phyloP scores from a whole-genome alignment of 2,797 vertebrate species.

The Danio tinwini region DNA sequence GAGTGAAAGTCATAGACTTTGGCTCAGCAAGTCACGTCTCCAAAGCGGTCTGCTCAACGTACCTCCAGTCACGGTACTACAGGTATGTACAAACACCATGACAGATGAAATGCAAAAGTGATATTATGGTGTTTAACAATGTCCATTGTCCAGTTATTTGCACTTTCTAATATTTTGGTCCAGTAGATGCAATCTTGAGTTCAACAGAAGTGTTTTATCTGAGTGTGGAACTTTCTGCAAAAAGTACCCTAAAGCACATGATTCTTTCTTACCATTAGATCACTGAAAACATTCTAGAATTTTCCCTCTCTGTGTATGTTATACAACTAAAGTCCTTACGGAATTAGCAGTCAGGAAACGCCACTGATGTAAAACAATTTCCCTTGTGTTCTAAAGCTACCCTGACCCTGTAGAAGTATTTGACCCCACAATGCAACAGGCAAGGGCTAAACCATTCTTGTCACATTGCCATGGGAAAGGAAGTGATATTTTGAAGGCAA shows the following conservation, averaged over 20 bases:
- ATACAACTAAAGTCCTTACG: slow-evolving; percentile 39
- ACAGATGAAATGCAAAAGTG: too few species aligned
- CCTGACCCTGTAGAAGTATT: slow-evolving; percentile 61
- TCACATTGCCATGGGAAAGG: slow-evolving; percentile 59
- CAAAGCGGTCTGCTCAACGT: slow-evolving; percentile 99
- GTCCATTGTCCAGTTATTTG: not conserved
- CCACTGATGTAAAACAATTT: slow-evolving; percentile 70
- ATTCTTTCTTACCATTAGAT: not conserved
- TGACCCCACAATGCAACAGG: slow-evolving; percentile 62
- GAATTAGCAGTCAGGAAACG: slow-evolving; percentile 69
- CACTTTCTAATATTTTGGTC: not conserved
- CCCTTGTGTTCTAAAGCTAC: slow-evolving; percentile 68
- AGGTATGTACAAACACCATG: slow-evolving; percentile 82
- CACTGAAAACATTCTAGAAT: not conserved
- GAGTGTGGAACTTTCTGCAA: not conserved
- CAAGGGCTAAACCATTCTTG: slow-evolving; percentile 53
- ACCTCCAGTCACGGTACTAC: slow-evolving; percentile 98
- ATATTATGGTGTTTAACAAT: not conserved
- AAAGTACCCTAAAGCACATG: not conserved
- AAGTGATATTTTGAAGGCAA: slow-evolving; percentile 55
- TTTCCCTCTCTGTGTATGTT: not conserved
- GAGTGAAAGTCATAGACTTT: slow-evolving; percentile 99
- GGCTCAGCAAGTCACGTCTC: slow-evolving; percentile 98
- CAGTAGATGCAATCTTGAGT: not conserved
- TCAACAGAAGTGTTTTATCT: not conserved